phyloP scores from a whole-genome alignment of 1,140 invertebrate genomes.

The Riptortus pedestris region DNA sequence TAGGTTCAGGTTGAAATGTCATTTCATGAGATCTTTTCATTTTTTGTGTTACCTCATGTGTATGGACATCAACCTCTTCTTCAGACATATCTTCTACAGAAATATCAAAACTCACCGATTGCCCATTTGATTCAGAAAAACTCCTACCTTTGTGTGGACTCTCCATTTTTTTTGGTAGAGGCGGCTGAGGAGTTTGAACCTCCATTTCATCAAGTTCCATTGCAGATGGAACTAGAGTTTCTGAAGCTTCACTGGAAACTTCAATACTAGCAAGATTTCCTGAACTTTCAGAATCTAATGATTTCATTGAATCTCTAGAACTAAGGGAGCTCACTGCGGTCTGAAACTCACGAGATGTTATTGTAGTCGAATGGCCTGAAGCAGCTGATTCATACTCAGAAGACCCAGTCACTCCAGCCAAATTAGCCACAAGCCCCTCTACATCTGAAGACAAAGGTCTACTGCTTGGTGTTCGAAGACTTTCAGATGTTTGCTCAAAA shows the following conservation, averaged over 20 bases:
- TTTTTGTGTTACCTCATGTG: slow-evolving; percentile 23
- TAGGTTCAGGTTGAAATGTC: slow-evolving; percentile 66
- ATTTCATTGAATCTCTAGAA: slow-evolving; percentile 79
- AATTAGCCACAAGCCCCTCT: slow-evolving; percentile 55
- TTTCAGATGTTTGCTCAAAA: slow-evolving; percentile 59
- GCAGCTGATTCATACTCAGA: slow-evolving; percentile 83
- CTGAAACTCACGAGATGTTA: slow-evolving; percentile 68
- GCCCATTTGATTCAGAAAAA: slow-evolving; percentile 27
- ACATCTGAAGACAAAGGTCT: slow-evolving; percentile 77
- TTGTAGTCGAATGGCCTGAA: slow-evolving; percentile 53
- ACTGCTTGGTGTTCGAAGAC: slow-evolving; percentile 50
- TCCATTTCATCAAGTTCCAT: slow-evolving; percentile 42
- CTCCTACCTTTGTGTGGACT: slow-evolving; percentile 21
- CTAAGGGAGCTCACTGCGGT: slow-evolving; percentile 73
- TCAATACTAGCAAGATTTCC: slow-evolving; percentile 78
- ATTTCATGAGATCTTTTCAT: slow-evolving; percentile 85
- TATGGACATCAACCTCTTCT: slow-evolving; percentile 26
- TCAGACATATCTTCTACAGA: slow-evolving; percentile 31
- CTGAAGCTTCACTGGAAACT: slow-evolving; percentile 72
- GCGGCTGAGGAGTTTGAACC: slow-evolving; percentile 17
- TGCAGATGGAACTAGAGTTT: slow-evolving; percentile 73
- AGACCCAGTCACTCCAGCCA: slow-evolving; percentile 42
- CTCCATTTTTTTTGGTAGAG: neutral
- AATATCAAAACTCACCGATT: slow-evolving; percentile 30
- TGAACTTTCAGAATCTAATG: slow-evolving; percentile 76